A percentile compares a stretch with the other conserved stretches of the same genome.
Evolutionary conservation across 2,113 vertebrate genomes (phyloP).

Genomic region (Bos taurus): DNA sequence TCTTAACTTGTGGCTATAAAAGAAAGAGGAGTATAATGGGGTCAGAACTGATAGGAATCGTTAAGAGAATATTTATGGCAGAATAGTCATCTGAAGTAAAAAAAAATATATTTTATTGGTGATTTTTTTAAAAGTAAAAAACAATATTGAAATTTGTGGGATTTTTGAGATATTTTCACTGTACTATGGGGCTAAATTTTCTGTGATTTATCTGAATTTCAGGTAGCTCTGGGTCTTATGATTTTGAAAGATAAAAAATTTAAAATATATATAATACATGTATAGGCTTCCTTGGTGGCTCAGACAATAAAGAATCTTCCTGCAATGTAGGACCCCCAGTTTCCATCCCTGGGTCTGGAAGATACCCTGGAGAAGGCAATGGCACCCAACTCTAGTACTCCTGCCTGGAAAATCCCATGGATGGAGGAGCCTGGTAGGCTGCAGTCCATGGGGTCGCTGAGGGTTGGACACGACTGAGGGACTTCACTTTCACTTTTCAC

Average conservation of each 20-base stretch:
- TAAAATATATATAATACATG: background rate
- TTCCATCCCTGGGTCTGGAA: background rate
- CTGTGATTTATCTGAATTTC: background rate
- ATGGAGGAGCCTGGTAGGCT: background rate
- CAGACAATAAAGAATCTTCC: background rate
- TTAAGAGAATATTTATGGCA: constrained; percentile 11
- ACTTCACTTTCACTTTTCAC: too few relatives aligned
- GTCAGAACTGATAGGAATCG: background rate
- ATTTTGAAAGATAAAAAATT: background rate
- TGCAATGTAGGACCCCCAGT: background rate
- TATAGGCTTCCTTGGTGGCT: background rate
- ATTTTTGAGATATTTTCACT: background rate
- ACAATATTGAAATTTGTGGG: background rate
- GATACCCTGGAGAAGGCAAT: background rate
- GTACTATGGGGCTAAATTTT: background rate
- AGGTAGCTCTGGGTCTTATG: background rate
- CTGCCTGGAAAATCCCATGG: background rate
- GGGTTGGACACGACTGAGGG: too few relatives aligned
- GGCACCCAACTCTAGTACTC: background rate
- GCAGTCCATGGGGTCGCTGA: background rate
- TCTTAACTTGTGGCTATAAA: background rate
- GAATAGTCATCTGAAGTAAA: background rate
- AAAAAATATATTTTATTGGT: background rate
- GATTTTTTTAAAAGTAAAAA: background rate
- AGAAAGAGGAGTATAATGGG: background rate